Evolutionary conservation across 2,113 vertebrate species (phyloP).

Genomic region (Pungitius pungitius): DNA sequence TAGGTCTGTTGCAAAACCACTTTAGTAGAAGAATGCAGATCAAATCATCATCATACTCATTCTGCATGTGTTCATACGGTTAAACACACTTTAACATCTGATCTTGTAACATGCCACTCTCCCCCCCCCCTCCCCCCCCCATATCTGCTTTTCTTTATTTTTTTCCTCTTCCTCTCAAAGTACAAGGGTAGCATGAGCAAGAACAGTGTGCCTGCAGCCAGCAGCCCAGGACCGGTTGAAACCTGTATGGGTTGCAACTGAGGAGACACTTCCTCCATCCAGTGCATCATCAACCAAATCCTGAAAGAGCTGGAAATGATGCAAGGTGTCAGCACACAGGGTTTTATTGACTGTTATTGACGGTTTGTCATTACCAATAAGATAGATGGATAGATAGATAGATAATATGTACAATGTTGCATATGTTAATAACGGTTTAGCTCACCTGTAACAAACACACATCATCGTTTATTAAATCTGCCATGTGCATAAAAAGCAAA

Average conservation of each 20-base stretch:
- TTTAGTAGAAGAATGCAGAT: background rate
- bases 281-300: conserved; percentile 61
- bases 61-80: conserved; percentile 1
- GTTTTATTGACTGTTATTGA: conserved; percentile 54
- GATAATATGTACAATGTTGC: background rate
- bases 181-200: conserved; percentile 48
- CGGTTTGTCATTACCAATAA: conserved; percentile 26
- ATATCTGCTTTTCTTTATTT: conserved; percentile 26
- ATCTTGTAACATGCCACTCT: conserved; percentile 9
- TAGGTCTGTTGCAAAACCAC: background rate
- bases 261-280: conserved; percentile 68
- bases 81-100: conserved; percentile 19
- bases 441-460: background rate
- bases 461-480: background rate
- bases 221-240: conserved; percentile 76
- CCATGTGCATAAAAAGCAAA: background rate
- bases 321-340: conserved; percentile 38
- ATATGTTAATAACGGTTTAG: background rate
- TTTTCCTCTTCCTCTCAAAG: conserved; percentile 36
- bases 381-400: background rate
- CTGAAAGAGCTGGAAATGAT: conserved; percentile 59
- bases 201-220: conserved; percentile 46
- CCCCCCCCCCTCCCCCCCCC: background rate
- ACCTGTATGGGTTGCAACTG: conserved; percentile 71
- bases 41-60: background rate